Conservation (phyloP, 2,113 vertebrate genomes). For the Hepsetus odoe region DNA sequence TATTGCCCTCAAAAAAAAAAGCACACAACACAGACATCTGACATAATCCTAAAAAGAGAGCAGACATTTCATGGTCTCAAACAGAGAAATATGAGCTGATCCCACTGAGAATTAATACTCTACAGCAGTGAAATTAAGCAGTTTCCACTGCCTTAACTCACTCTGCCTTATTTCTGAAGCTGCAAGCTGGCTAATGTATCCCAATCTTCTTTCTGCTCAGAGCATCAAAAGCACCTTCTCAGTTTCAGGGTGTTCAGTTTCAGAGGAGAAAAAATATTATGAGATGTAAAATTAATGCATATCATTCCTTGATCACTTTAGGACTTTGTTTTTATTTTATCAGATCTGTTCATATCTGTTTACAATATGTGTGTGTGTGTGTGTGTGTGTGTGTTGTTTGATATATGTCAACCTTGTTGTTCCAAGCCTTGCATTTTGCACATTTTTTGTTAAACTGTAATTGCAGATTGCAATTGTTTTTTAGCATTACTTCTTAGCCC, state of each 20-base stretch:
- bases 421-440: no score
- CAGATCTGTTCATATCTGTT: no score
- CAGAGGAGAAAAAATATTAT: no score
- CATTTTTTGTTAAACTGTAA: no score
- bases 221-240: neutral
- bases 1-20: neutral
- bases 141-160: neutral
- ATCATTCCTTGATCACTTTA: no score
- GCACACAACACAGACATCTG: constrained; percentile 1
- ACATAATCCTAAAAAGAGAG: constrained; percentile 37
- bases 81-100: neutral
- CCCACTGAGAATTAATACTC: constrained; percentile 17
- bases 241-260: neutral
- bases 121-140: neutral
- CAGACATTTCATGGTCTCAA: neutral
- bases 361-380: no score
- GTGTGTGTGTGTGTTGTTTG: no score
- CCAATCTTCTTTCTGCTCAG: neutral
- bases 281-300: no score
- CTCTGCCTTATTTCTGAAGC: neutral
- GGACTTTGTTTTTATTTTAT: no score
- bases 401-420: no score
- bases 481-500: no score
- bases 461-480: no score
- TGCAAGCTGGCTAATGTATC: neutral